Evolutionary conservation across 2,113 vertebrate genomes (phyloP), one percentile per base, ranked within the genome.

Genomic region (Strix aluco): DNA sequence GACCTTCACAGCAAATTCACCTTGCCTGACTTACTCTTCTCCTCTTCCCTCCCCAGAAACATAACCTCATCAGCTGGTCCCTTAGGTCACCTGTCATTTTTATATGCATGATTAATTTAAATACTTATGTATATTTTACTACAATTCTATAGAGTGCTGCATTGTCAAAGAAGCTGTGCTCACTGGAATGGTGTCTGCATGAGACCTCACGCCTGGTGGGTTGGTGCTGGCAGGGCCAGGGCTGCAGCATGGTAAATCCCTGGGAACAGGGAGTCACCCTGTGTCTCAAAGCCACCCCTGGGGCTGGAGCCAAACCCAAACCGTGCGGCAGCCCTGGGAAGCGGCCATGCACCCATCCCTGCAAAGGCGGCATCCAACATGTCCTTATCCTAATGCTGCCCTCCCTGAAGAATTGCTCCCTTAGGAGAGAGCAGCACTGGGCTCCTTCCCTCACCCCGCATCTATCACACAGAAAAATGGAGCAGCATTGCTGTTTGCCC

Each of bases 341-440:
- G 18, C 17, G 80, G 44, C 27, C 26, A 1, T 10, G 12, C 9
- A 2, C 42, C 40, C 4, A 4, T 65, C 46, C 11, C 55, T 52
- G 38, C 40, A 87, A 66, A 92, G 11, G 36, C 0, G 0, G 5
- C 13, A 23, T 57, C 42, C 52, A 29, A 20, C 0, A 0, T 65
- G 26, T 38, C 52, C 26, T 74, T 72, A 27, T 87, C 15, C 32
- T 30, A 47, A 46, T 44, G 29, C 17, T 52, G 27, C 52, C 19
- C 32, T 88, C 42, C 15, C 23, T 51, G 65, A 47, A 58, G 30
- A 46, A 30, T 27, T 83, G 44, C 40, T 91, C 18, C 4, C 0
- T 30, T 63, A 51, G 62, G 49, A 84, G 59, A 63, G 55, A n/a
- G 19, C n/a, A 88, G 38, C 74, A 63, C 12, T 4, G 4, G 25